phyloP scores from a whole-genome alignment of 2,797 vertebrate species.

The Neomorphus geoffroyi region DNA sequence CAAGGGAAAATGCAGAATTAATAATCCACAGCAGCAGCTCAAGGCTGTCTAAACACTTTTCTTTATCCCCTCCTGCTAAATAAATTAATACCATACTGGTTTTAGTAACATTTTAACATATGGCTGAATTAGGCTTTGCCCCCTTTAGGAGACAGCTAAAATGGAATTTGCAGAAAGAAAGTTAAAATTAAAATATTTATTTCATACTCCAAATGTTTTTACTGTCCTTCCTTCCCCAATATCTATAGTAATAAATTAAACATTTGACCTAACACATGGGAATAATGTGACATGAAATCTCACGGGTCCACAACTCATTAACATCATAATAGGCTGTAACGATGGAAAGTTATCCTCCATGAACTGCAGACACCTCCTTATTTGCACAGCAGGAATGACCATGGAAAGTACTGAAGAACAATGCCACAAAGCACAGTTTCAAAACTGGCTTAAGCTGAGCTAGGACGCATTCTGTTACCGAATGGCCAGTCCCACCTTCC shows the following conservation, averaged over 20 bases:
- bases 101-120: background rate
- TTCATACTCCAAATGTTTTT: background rate
- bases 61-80: background rate
- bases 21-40: background rate
- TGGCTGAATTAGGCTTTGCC: background rate
- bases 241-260: background rate
- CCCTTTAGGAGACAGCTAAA: background rate
- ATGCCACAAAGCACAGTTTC: background rate
- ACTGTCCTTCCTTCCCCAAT: background rate
- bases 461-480: background rate
- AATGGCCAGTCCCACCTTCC: background rate
- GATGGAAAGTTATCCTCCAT: background rate
- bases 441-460: background rate
- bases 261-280: background rate
- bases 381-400: background rate
- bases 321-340: background rate
- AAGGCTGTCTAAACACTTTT: background rate
- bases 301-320: background rate
- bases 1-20: background rate
- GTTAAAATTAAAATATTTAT: background rate
- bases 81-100: background rate
- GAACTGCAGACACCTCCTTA: background rate
- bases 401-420: background rate
- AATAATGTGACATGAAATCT: background rate
- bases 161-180: background rate